These are phyloP conservation scores for Aphelenchoides besseyi DNA, from an alignment of 1,140 invertebrate genomes.

Conservation along the genomic window DNA sequence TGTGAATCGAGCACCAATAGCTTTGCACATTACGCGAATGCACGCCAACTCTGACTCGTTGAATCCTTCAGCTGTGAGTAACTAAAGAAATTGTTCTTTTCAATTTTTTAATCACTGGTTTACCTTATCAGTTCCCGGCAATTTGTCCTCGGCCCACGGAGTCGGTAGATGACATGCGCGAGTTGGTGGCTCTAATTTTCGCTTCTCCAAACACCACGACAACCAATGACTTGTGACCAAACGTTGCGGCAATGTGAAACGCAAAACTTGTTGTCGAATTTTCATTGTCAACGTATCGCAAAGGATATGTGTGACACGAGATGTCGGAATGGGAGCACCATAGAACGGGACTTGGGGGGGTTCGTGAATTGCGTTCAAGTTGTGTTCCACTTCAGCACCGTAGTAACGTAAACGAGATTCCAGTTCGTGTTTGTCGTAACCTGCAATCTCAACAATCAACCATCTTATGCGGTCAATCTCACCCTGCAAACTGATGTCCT, in stretches of 20 bases:
- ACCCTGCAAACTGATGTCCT: neutral
- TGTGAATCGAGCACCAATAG: conserved; percentile 32
- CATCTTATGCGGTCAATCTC: neutral
- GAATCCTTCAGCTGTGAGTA: conserved; percentile 32
- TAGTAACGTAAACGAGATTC: conserved; percentile 9
- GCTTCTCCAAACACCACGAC: neutral
- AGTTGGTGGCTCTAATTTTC: neutral
- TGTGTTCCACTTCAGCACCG: conserved; percentile 14
- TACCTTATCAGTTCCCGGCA: conserved; percentile 17
- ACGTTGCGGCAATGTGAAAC: neutral
- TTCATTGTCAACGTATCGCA: neutral
- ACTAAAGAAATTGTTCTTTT: conserved; percentile 13
- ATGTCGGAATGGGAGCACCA: neutral
- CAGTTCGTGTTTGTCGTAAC: neutral
- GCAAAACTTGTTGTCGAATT: neutral
- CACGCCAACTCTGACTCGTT: conserved; percentile 12
- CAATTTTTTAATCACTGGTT: neutral
- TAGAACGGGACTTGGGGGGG: neutral
- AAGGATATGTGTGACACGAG: neutral
- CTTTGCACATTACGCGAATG: conserved; percentile 29
- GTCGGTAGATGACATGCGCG: conserved; percentile 5
- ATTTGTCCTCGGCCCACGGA: conserved; percentile 1
- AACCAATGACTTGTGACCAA: neutral
- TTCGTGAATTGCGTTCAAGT: neutral
- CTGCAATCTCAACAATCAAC: neutral